Conservation (phyloP, 2,888 invertebrate species). For the Ophioninae sp. region DNA sequence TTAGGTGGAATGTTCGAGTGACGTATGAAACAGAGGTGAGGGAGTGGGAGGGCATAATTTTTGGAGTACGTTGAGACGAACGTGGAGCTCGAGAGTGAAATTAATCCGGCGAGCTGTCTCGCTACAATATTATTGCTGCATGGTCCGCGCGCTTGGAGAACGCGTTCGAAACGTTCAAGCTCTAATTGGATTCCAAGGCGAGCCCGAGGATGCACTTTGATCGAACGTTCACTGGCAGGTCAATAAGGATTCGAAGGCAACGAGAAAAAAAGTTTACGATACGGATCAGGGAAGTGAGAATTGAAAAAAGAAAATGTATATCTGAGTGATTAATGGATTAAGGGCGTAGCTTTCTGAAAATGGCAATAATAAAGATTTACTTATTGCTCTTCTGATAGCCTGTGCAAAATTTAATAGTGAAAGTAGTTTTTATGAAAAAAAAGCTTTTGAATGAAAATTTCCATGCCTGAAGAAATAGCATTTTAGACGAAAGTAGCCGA, state of each 20-base stretch:
- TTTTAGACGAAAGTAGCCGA: too few relatives aligned
- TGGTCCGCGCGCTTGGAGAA: neutral
- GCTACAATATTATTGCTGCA: slow-evolving; percentile 17
- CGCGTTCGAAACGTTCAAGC: neutral
- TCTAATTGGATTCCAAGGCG: neutral
- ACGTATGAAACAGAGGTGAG: neutral
- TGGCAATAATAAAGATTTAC: too few relatives aligned
- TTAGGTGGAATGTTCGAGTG: neutral
- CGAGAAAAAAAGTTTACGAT: neutral
- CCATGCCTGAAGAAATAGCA: too few relatives aligned
- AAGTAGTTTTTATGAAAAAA: too few relatives aligned
- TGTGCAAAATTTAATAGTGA: too few relatives aligned
- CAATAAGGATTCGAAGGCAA: neutral
- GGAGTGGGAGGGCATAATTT: neutral
- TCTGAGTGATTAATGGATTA: neutral
- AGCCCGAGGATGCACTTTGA: neutral
- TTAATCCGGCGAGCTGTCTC: neutral
- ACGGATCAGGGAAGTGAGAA: neutral
- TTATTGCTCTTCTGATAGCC: too few relatives aligned
- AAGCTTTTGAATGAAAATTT: too few relatives aligned
- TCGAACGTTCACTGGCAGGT: neutral
- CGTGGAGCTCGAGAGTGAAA: neutral
- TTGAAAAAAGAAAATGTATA: neutral
- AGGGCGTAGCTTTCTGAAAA: too few relatives aligned
- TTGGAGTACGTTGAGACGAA: slow-evolving; percentile 19